Conservation (phyloP, 2,113 vertebrate species). For the Microcebus murinus region DNA sequence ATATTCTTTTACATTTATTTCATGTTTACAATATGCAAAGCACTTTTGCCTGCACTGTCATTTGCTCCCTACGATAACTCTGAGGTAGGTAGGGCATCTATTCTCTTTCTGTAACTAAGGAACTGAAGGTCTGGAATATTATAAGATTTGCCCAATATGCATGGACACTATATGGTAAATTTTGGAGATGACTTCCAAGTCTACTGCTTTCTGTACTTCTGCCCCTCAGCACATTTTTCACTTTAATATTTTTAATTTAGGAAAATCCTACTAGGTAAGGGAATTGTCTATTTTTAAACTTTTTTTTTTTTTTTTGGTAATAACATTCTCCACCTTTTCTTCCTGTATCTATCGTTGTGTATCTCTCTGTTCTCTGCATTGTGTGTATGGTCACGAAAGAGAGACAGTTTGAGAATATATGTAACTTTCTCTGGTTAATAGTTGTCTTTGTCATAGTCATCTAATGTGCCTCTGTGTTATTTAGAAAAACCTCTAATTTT, state of each 20-base stretch:
- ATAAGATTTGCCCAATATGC: background rate
- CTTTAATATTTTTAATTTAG: constrained; percentile 45
- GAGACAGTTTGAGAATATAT: background rate
- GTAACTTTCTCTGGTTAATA: background rate
- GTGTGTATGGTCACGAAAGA: background rate
- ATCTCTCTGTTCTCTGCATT: background rate
- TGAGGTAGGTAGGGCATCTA: background rate
- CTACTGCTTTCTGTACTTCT: background rate
- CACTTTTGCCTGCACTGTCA: background rate
- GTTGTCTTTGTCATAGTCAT: constrained; percentile 3
- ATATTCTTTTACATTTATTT: background rate
- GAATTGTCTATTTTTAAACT: background rate
- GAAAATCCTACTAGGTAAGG: background rate
- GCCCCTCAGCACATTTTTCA: background rate
- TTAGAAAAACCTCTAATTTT: background rate
- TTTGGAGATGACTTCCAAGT: background rate
- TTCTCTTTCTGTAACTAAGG: background rate
- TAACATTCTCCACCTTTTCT: constrained; percentile 11
- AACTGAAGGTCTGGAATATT: background rate
- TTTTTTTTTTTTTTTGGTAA: background rate
- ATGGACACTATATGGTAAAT: background rate
- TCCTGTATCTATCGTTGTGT: background rate
- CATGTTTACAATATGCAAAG: background rate
- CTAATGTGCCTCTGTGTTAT: constrained; percentile 14
- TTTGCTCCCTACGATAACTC: background rate